Evolutionary conservation across 2,888 invertebrate genomes (phyloP), one percentile per base, ranked within the genome.

Genomic region (Lycia hirtaria): DNA sequence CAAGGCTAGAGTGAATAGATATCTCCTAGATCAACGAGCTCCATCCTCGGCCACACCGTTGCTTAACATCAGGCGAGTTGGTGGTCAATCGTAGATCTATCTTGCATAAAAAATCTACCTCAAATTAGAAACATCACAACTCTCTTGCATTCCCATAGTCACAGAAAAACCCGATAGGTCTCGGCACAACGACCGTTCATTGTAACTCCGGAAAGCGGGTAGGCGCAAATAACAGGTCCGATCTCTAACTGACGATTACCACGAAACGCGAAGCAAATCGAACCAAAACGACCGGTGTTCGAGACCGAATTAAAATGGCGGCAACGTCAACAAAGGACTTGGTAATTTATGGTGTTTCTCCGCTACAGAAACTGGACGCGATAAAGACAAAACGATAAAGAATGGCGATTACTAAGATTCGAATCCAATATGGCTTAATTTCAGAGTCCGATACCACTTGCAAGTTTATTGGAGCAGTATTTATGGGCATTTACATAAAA

Each of bases 231-330:
- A 82, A 84, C 82, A 82, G 78, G 79, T 75, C 73, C 67, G 71
- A 60, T 60, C 45, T 66, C 71, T 62, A 60, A 62, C 64, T 56
- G 60, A 59, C 61, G 61, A 66, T 64, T 68, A 63, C 68, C 62
- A 53, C 64, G 64, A 65, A 65, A 56, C 62, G 65, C 62, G 56
- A 65, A 65, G 64, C 64, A 65, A 62, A 65, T 66, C 58, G 62
- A 52, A 62, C 62, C 45, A 64, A 64, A 67, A 67, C 75, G 73
- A 75, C 65, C 71, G 63, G 68, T 68, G 72, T 69, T 75, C 75
- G 72, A 70, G 67, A 68, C 73, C 67, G 78, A 81, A 82, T 82
- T 81, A 76, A 80, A 81, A 78, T 74, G 79, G 79, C 80, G 81
- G 77, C 75, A 66, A 64, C 72, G 65, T 71, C 75, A 76, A 79